Evolutionary conservation across 64 coral and sea anemone species (phyloP).

Genomic region (Platygyra sinensis): DNA sequence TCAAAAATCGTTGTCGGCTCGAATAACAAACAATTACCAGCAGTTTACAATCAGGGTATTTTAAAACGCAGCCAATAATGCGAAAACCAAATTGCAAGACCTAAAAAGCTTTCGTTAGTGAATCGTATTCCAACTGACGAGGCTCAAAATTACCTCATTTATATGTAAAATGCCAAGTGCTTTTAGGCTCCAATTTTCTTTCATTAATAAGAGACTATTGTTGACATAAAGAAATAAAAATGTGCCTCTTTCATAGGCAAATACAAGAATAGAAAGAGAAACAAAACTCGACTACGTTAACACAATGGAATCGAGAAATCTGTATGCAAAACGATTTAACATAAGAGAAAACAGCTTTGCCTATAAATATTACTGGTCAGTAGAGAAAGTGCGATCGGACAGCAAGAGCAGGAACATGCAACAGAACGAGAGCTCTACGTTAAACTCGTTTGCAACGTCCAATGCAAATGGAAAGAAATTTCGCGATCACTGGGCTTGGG

Average conservation of each 20-base stretch:
- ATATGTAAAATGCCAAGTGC: too few species aligned
- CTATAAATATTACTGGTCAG: background rate
- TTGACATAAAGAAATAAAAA: background rate
- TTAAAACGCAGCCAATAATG: too few species aligned
- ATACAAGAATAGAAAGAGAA: background rate
- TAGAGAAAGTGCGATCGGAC: background rate
- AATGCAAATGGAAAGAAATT: background rate
- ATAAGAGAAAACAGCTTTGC: background rate
- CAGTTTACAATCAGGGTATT: too few species aligned
- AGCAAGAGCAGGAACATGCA: background rate
- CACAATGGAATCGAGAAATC: background rate
- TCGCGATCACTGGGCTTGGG: slow-evolving; percentile 6
- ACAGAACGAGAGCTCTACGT: background rate
- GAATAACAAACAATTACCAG: too few species aligned
- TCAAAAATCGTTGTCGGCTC: too few species aligned
- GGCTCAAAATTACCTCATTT: too few species aligned
- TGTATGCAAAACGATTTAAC: background rate
- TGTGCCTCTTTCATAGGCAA: background rate
- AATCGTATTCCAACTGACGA: too few species aligned
- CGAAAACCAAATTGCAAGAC: too few species aligned
- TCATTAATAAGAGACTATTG: background rate
- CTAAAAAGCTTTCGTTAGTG: too few species aligned
- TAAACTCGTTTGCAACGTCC: background rate
- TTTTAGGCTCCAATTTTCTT: too few species aligned
- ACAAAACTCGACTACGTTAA: background rate